Base-by-base conservation (phyloP, 2,888 invertebrate genomes). In the Parnassius apollo region DNA sequence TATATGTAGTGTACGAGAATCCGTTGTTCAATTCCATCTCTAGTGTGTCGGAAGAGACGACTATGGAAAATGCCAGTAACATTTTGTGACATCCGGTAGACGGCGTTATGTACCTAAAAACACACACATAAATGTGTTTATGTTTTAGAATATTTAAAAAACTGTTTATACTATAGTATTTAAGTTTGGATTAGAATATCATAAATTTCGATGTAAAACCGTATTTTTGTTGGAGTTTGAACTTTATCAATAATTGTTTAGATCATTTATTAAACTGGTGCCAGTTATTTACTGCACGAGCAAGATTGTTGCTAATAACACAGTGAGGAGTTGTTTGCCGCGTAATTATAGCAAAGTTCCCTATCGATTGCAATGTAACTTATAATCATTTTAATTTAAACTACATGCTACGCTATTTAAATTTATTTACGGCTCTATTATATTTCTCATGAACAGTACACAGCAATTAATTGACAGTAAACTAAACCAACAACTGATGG, bases 351-450 rank as follows among this genome's bases (percentile, higher is more conserved):
- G 13, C 62, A 18, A 62, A 58, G 54, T 62, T 54, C 54, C 45
- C 58, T 62, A 62, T 62, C 49, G 62, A 54, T 62, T 62, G 53
- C 55, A 62, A 62, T 62, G 58, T 58, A 53, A 52, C 53, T 51
- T n/a, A 49, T 22, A 49, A 45, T 61, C 11, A 50, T 56, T 61
- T 60, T 60, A 54, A 55, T 60, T 53, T 55, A 18, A 60, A 49
- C 42, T 49, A 55, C 55, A 50, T 60, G 50, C 55, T 55, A 44
- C 22, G 60, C 55, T 11, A 51, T 59, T 59, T 48, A 59, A 59
- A 59, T 60, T 60, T 55, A 55, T 59, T 59, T 48, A 50, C 58
- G 51, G 12, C 18, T 18, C 35, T 22, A 58, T 59, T 25, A 59
- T 51, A 52, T 52, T 50, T 51, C 59, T 45, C 52, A 52, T 45